These are phyloP conservation scores for Corbicula japonica DNA, from an alignment of 2,888 invertebrate species.

Conservation along the genomic window DNA sequence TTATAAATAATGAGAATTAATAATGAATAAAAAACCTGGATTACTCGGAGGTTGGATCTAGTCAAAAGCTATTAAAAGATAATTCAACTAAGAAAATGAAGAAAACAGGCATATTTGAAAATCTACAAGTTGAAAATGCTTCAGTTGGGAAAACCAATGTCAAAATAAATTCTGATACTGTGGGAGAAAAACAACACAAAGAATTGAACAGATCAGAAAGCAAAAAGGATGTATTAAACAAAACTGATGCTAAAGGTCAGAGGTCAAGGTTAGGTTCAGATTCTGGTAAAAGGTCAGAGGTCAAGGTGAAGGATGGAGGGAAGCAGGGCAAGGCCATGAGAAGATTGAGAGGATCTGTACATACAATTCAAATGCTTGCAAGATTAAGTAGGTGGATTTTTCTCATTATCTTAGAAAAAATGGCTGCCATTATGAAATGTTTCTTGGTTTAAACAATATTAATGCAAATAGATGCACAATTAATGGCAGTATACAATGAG, in stretches of 20 bases:
- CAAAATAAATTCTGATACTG: neutral
- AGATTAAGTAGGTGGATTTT: constrained; percentile 42
- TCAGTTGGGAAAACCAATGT: neutral
- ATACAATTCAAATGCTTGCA: constrained; percentile 49
- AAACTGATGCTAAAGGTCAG: constrained; percentile 19
- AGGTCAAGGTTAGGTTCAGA: constrained; percentile 15
- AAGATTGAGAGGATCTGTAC: constrained; percentile 54
- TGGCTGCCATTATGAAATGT: too few relatives aligned
- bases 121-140: neutral
- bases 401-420: neutral
- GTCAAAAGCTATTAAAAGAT: neutral
- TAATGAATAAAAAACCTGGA: too few relatives aligned
- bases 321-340: constrained; percentile 22
- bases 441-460: too few relatives aligned
- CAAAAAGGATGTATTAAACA: constrained; percentile 21
- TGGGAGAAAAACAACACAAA: neutral
- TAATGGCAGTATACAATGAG: too few relatives aligned
- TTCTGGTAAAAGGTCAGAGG: constrained; percentile 19
- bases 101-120: neutral
- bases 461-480: too few relatives aligned
- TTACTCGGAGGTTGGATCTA: too few relatives aligned
- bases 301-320: constrained; percentile 15
- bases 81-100: neutral
- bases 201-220: constrained; percentile 12
- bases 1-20: too few relatives aligned